Evolutionary conservation across 2,797 vertebrate genomes (phyloP).

Genomic region (Steatocranus sp.): DNA sequence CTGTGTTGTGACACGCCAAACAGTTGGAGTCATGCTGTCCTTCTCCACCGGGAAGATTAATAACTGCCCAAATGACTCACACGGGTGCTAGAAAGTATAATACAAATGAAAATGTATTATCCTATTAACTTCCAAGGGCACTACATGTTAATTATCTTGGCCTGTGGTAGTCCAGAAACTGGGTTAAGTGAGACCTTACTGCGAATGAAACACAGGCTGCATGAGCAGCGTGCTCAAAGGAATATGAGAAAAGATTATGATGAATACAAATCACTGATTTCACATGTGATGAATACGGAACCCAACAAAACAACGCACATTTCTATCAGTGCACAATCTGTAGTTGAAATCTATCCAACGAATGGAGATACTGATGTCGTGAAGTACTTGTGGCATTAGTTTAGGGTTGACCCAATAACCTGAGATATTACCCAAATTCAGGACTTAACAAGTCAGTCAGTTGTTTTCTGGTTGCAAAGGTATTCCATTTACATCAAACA

Average conservation of each 20-base stretch:
- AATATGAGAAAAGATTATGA: neutral
- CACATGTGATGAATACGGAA: neutral
- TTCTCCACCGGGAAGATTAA: neutral
- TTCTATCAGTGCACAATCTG: neutral
- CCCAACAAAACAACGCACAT: neutral
- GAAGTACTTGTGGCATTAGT: neutral
- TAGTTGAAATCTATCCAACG: neutral
- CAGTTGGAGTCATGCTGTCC: neutral
- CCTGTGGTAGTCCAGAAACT: conserved; percentile 8
- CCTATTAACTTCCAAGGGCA: neutral
- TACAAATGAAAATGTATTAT: conserved; percentile 6
- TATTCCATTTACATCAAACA: neutral
- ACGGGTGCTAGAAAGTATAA: neutral
- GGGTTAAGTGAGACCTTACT: conserved; percentile 5
- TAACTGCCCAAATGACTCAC: neutral
- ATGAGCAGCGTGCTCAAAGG: neutral
- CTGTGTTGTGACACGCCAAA: neutral
- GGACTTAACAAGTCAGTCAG: neutral
- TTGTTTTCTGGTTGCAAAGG: neutral
- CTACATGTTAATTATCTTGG: conserved; percentile 6
- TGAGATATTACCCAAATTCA: neutral
- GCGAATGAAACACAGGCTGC: neutral
- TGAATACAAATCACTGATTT: neutral
- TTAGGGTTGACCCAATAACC: neutral
- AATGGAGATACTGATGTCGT: neutral